Evolutionary conservation across 2,888 invertebrate species (phyloP).

Genomic region (Parapristionchus giblindavisi): DNA sequence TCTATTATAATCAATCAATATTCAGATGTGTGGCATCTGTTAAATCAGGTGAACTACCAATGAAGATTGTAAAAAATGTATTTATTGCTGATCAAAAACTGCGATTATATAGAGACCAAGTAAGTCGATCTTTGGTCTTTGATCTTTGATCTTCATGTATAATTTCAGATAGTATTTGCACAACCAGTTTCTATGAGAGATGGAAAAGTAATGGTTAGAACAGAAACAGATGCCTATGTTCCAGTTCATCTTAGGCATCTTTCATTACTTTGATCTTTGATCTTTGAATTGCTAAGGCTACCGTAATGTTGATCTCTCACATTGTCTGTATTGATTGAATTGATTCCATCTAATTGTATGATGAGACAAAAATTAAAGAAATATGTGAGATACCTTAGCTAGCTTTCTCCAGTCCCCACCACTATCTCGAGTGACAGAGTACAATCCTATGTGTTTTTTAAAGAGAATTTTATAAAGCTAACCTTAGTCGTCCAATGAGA

Average conservation of each 20-base stretch:
- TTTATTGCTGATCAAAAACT: slow-evolving; percentile 62
- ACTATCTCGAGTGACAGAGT: no score
- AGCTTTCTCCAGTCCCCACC: no score
- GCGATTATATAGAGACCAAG: slow-evolving; percentile 68
- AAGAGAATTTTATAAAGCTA: no score
- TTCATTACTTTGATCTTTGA: slow-evolving; percentile 53
- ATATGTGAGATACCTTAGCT: no score
- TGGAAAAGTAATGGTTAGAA: slow-evolving; percentile 63
- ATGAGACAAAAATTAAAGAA: no score
- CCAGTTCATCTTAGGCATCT: slow-evolving; percentile 61
- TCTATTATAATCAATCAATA: neutral
- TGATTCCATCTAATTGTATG: no score
- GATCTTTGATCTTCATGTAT: neutral
- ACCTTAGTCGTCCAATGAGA: no score
- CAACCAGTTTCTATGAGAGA: slow-evolving; percentile 65
- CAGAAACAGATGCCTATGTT: slow-evolving; percentile 61
- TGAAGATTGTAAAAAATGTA: slow-evolving; percentile 65
- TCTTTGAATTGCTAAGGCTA: no score
- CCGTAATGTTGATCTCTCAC: no score
- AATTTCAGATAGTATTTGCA: slow-evolving; percentile 66
- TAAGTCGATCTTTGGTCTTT: no score
- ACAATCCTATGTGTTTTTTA: no score
- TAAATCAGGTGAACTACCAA: slow-evolving; percentile 63
- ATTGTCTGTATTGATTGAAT: no score
- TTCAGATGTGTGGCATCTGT: slow-evolving; percentile 63